Conservation (phyloP, 2,888 invertebrate genomes). For the Diadegma fenestrale region DNA sequence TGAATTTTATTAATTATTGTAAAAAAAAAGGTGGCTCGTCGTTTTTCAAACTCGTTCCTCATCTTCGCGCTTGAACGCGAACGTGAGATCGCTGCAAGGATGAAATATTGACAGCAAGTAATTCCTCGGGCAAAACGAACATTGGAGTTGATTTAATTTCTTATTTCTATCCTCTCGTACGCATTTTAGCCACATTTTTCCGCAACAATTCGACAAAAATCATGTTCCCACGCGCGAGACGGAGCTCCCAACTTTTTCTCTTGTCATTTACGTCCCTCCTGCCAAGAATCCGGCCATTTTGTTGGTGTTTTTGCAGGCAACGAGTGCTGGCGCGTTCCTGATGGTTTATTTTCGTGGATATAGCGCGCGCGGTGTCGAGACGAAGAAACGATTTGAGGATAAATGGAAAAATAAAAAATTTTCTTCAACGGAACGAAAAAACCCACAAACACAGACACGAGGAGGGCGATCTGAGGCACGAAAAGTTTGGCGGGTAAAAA, state of each 20-base stretch:
- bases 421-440: not conserved
- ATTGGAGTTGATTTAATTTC: not conserved
- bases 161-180: too few species aligned
- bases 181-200: too few species aligned
- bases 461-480: constrained; percentile 12
- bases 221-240: not conserved
- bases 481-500: constrained; percentile 23
- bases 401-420: not conserved
- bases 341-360: not conserved
- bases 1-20: constrained; percentile 29
- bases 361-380: not conserved
- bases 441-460: not conserved
- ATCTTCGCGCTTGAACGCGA: not conserved
- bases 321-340: not conserved
- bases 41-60: not conserved
- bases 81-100: not conserved
- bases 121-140: not conserved
- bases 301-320: not conserved
- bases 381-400: constrained; percentile 25
- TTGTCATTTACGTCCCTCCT: not conserved
- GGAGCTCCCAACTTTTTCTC: not conserved
- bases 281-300: constrained; percentile 13
- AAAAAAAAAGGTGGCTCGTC: not conserved
- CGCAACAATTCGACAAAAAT: too few species aligned
- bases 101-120: not conserved